These are phyloP conservation scores for Pseudococcus longispinus DNA, from an alignment of 2,888 invertebrate genomes.

Conservation along the genomic window DNA sequence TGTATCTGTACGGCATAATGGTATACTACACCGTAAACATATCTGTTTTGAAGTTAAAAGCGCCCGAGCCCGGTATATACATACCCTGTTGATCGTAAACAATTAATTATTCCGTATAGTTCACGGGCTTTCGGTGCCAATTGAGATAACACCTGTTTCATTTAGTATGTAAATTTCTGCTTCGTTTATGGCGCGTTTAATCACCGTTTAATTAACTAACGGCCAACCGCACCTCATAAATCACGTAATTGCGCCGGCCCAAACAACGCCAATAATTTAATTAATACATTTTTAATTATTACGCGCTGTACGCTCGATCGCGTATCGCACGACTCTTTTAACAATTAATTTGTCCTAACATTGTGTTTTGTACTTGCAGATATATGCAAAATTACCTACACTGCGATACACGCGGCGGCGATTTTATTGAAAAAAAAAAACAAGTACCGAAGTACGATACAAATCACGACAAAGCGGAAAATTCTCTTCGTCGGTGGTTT, in stretches of 20 bases:
- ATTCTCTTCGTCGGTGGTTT: background rate
- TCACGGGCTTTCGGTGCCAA: conserved; percentile 37
- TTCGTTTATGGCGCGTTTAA: conserved; percentile 45
- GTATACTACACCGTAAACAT: conserved; percentile 16
- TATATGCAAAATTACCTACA: background rate
- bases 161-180: conserved; percentile 45
- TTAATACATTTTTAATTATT: conserved; percentile 47
- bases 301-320: conserved; percentile 30
- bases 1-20: background rate
- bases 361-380: background rate
- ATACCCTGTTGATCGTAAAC: conserved; percentile 43
- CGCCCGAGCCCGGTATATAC: background rate
- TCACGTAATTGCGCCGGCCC: conserved; percentile 23
- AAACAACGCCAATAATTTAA: conserved; percentile 42
- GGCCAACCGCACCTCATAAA: conserved; percentile 38
- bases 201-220: conserved; percentile 41
- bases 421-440: conserved; percentile 22
- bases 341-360: background rate
- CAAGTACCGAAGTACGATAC: no score
- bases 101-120: conserved; percentile 44
- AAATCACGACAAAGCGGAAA: background rate
- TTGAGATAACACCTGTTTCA: conserved; percentile 46
- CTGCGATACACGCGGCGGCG: background rate
- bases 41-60: background rate
- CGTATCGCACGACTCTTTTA: background rate